These are phyloP conservation scores for Capromys pilorides DNA, from an alignment of 2,797 vertebrate genomes.

Conservation along the genomic window DNA sequence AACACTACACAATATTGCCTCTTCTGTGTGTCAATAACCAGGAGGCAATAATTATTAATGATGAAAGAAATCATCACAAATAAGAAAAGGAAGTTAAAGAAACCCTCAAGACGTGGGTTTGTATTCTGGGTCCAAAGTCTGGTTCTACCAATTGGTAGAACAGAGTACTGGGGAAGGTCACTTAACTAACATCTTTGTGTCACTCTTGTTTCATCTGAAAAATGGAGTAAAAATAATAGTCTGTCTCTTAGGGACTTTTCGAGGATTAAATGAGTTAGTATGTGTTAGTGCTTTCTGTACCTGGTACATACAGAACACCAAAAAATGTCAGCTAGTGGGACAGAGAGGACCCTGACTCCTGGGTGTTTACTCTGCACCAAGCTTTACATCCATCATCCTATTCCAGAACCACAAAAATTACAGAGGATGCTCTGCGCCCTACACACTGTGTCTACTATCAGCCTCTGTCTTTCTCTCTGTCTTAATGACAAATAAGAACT, in stretches of 20 bases:
- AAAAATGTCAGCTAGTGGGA: background rate
- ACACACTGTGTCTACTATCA: background rate
- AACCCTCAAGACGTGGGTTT: slow-evolving; percentile 3
- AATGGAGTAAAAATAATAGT: background rate
- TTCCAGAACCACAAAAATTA: background rate
- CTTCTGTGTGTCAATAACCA: background rate
- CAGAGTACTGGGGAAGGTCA: background rate
- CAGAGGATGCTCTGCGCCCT: background rate
- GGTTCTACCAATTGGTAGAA: background rate
- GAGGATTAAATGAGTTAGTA: background rate
- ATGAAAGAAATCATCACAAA: background rate
- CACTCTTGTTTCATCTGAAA: background rate
- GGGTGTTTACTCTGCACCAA: background rate
- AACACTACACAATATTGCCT: background rate
- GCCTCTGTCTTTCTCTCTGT: background rate
- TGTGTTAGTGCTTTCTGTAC: background rate
- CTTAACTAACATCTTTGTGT: background rate
- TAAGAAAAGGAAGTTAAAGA: background rate
- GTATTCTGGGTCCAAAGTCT: background rate
- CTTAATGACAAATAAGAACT: background rate
- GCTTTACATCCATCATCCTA: background rate
- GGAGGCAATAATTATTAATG: background rate
- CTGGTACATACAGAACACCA: background rate
- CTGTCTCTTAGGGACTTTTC: background rate
- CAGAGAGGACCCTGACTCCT: background rate